Conservation (phyloP, 1,140 invertebrate species). For the Atta texana region DNA sequence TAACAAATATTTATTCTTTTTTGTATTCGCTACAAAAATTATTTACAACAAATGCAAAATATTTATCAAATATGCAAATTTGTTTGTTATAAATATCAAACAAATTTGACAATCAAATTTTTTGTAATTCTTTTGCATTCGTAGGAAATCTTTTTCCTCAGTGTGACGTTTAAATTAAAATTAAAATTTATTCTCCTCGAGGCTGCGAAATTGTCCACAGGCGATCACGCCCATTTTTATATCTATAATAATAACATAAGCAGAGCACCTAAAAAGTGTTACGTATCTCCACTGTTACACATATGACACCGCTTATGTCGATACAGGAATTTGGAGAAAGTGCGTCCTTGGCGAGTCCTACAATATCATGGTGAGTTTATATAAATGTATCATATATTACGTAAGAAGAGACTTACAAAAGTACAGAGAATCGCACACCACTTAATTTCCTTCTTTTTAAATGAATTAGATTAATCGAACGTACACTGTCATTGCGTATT, state of each 20-base stretch:
- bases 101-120: too few relatives aligned
- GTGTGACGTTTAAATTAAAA: neutral
- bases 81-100: too few relatives aligned
- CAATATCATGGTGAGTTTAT: conserved; percentile 65
- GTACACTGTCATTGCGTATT: neutral
- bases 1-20: too few relatives aligned
- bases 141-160: too few relatives aligned
- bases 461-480: neutral
- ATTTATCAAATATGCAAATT: too few relatives aligned
- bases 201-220: neutral
- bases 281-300: conserved; percentile 33
- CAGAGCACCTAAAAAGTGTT: conserved; percentile 61
- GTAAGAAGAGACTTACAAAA: conserved; percentile 41
- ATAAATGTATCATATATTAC: conserved; percentile 66
- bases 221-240: neutral
- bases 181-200: neutral
- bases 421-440: neutral
- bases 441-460: neutral
- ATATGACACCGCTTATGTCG: conserved; percentile 64
- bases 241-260: conserved; percentile 58
- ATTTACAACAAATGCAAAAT: too few relatives aligned
- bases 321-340: conserved; percentile 75
- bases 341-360: conserved; percentile 68
- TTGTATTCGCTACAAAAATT: too few relatives aligned
- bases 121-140: too few relatives aligned